Evolutionary conservation across 2,797 vertebrate species (phyloP).

Genomic region (Anguilla megastoma): DNA sequence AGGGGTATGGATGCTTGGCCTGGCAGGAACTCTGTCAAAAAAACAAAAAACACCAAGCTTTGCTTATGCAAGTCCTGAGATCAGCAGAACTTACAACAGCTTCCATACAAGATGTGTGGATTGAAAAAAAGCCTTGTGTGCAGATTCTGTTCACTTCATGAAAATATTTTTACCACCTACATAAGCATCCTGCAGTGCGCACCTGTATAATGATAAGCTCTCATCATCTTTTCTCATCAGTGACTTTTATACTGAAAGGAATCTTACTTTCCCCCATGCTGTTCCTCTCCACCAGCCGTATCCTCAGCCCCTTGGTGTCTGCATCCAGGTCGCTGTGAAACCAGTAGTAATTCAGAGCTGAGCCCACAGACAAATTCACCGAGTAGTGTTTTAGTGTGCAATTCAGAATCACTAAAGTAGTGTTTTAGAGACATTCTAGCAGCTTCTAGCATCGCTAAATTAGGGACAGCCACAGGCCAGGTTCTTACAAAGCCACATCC

Average conservation of each 20-base stretch:
- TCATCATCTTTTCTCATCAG: background rate
- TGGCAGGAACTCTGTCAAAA: slow-evolving; percentile 75
- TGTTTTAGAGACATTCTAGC: slow-evolving; percentile 31
- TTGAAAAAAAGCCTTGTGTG: background rate
- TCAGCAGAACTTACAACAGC: background rate
- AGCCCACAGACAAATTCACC: background rate
- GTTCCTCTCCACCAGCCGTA: slow-evolving; percentile 79
- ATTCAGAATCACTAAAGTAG: background rate
- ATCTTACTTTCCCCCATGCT: slow-evolving; percentile 77
- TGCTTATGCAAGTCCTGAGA: background rate
- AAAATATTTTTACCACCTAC: background rate
- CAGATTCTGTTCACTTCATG: background rate
- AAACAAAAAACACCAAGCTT: background rate
- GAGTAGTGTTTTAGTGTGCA: background rate
- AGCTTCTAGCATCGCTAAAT: slow-evolving; percentile 18
- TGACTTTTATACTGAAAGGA: background rate
- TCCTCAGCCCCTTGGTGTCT: slow-evolving; percentile 84
- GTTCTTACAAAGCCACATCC: slow-evolving; percentile 84
- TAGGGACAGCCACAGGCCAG: background rate
- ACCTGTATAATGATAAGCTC: background rate
- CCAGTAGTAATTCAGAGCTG: slow-evolving; percentile 13
- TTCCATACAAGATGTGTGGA: background rate
- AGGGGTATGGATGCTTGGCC: slow-evolving; percentile 79
- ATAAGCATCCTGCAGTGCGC: background rate
- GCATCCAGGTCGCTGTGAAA: slow-evolving; percentile 79